Evolutionary conservation across 2,113 vertebrate species (phyloP).

Genomic region (Syngnathoides biaculeatus): DNA sequence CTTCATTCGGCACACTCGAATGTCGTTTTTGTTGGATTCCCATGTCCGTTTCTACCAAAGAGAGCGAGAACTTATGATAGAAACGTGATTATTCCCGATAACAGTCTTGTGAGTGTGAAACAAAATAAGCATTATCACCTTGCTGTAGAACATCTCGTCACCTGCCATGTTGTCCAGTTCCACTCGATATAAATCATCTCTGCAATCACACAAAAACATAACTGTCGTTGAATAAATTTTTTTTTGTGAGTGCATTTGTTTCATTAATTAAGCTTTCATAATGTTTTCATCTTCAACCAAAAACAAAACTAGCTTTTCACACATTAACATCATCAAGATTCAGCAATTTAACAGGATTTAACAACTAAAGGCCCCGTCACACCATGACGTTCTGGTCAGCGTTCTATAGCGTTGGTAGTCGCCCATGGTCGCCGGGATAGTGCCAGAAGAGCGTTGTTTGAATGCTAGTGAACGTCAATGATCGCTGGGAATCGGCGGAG

Average conservation of each 20-base stretch:
- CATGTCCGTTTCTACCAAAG: slow-evolving; percentile 85
- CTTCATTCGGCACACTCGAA: slow-evolving; percentile 94
- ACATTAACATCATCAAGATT: not conserved
- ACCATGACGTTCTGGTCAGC: no score
- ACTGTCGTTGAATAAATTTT: not conserved
- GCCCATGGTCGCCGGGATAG: no score
- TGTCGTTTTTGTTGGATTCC: slow-evolving; percentile 93
- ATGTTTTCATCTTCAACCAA: not conserved
- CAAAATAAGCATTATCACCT: slow-evolving; percentile 67
- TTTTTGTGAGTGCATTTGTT: not conserved
- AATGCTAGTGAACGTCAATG: no score
- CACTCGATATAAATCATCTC: slow-evolving; percentile 87
- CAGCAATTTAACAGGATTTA: no score
- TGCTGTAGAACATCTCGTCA: slow-evolving; percentile 84
- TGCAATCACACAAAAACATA: slow-evolving; percentile 45
- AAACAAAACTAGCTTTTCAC: not conserved
- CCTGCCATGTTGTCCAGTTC: slow-evolving; percentile 80
- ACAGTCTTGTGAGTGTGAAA: not conserved
- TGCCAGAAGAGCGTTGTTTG: no score
- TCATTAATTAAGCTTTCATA: not conserved
- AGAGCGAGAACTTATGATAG: not conserved
- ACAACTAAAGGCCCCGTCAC: no score
- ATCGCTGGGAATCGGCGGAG: no score
- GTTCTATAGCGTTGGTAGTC: no score
- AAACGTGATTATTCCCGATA: not conserved